Percentiles rank a stretch among this genome's conserved stretches.
Conservation (phyloP, 2,888 invertebrate genomes). For the Dasysyrphus tricinctus region DNA sequence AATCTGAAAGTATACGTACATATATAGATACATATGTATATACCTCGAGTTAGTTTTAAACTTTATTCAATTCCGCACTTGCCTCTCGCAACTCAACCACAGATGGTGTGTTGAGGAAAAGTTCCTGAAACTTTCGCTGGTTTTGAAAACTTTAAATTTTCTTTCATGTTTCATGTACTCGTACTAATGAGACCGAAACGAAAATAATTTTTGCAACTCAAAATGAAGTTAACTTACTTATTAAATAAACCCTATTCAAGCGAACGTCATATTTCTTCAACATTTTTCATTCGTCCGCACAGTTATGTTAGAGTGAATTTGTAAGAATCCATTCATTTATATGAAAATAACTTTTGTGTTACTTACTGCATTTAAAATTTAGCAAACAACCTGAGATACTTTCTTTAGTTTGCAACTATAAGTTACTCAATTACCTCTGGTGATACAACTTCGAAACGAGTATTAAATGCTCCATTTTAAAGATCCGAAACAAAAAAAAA, state of each 20-base stretch:
- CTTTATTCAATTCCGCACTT: background rate
- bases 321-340: background rate
- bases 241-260: slow-evolving; percentile 1
- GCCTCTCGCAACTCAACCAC: background rate
- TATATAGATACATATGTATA: background rate
- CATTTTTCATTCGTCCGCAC: background rate
- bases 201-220: background rate
- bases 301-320: background rate
- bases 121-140: background rate
- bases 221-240: background rate
- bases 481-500: background rate
- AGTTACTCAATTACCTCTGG: background rate
- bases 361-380: background rate
- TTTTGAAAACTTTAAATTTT: slow-evolving; percentile 11
- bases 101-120: slow-evolving; percentile 16
- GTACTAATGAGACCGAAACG: slow-evolving; percentile 15
- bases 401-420: background rate
- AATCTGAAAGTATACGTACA: background rate
- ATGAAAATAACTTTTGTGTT: background rate
- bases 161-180: background rate
- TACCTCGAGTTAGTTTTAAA: background rate
- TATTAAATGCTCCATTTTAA: background rate
- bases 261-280: background rate
- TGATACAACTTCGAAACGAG: background rate
- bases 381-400: background rate